phyloP scores from a whole-genome alignment of 92 coral and sea anemone genomes.

The Porites rus region DNA sequence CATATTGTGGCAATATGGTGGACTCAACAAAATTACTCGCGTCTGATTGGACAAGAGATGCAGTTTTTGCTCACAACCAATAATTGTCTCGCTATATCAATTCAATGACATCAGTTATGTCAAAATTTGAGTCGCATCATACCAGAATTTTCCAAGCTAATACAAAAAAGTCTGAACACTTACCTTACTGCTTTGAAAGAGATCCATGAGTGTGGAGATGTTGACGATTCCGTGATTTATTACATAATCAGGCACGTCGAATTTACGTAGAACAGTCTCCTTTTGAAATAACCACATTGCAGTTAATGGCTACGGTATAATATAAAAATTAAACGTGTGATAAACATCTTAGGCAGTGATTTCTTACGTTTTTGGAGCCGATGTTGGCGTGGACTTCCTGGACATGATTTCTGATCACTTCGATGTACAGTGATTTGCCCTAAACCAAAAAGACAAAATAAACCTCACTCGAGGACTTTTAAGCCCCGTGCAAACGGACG shows the following conservation, averaged over 20 bases:
- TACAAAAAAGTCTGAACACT: too few species aligned
- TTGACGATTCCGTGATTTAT: slow-evolving; percentile 67
- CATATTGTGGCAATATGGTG: too few species aligned
- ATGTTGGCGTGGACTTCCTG: slow-evolving; percentile 44
- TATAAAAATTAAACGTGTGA: too few species aligned
- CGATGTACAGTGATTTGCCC: slow-evolving; percentile 23
- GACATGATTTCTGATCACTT: slow-evolving; percentile 25
- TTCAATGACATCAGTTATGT: too few species aligned
- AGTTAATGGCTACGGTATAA: too few species aligned
- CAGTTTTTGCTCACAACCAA: too few species aligned
- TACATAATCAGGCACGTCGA: slow-evolving; percentile 56
- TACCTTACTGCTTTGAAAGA: slow-evolving; percentile 65
- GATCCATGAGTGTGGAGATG: slow-evolving; percentile 31
- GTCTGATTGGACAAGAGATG: too few species aligned
- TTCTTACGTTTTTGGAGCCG: slow-evolving; percentile 32
- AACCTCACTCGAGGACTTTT: not conserved
- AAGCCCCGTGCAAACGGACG: not conserved
- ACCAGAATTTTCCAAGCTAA: too few species aligned
- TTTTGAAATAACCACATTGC: not conserved
- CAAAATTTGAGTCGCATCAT: too few species aligned
- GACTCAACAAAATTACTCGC: too few species aligned
- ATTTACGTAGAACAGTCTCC: slow-evolving; percentile 2
- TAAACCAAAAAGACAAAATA: not conserved
- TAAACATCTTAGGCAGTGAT: too few species aligned
- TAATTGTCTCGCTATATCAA: too few species aligned